phyloP scores from a whole-genome alignment of 2,113 vertebrate species.

The Neotragus pygmaeus region DNA sequence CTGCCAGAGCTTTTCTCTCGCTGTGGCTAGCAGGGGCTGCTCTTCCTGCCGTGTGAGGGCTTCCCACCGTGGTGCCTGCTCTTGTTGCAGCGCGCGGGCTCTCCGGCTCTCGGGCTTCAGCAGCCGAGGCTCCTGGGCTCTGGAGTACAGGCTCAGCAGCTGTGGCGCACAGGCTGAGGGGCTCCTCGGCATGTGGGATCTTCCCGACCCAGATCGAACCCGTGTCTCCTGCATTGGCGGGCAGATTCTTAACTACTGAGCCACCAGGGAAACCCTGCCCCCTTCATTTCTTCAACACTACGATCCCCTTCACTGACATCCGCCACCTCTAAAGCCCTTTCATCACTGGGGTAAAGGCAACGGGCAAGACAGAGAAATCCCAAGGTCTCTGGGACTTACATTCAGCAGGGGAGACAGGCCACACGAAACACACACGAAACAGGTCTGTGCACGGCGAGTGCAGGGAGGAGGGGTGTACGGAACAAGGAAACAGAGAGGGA shows the following conservation, averaged over 20 bases:
- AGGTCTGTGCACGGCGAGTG: rapidly evolving
- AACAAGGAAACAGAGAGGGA: neutral
- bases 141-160: neutral
- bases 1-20: neutral
- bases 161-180: rapidly evolving
- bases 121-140: neutral
- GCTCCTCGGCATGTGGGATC: neutral
- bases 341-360: rapidly evolving
- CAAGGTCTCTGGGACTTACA: neutral
- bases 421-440: rapidly evolving
- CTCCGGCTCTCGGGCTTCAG: neutral
- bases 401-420: neutral
- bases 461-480: rapidly evolving
- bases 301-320: rapidly evolving
- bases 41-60: neutral
- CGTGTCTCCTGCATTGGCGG: neutral
- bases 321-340: neutral
- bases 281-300: rapidly evolving
- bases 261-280: neutral
- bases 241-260: neutral
- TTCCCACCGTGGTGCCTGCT: neutral
- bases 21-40: neutral
- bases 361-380: neutral
- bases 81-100: neutral
- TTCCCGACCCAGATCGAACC: neutral